Base-by-base conservation (phyloP, 2,888 invertebrate species). In the Cylindroiulus punctatus region DNA sequence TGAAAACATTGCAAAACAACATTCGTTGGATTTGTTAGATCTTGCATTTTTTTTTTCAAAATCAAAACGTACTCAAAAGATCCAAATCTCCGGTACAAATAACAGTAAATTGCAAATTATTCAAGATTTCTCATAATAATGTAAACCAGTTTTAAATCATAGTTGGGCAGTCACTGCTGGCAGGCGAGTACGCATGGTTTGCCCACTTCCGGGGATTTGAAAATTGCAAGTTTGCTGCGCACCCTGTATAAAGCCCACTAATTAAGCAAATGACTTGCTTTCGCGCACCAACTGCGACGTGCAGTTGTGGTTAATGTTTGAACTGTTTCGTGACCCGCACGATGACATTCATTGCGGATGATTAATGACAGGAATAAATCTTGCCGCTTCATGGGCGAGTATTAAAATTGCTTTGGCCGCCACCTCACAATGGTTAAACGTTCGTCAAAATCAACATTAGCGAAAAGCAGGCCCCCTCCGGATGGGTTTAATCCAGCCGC, bases 271-370 rank as follows among this genome's bases (percentile, higher is more conserved):
- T 65, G 65, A 65, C 65, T 65, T 65, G 65, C 65, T 65, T 65
- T 65, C n/a, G 65, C 22, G 65, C 65, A 65, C n/a, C 65, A 65
- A 65, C 65, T 65, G 65, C n/a, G 65, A 22, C 65, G 65, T 22
- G 65, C 65, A 65, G 22, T 65, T 65, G 65, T 65, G 65, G 65
- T 65, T 65, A 65, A 65, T 65, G 65, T 65, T 65, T 65, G 65
- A 65, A 65, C 65, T 65, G 65, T 65, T 65, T 65, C 65, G 65
- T 65, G 65, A 65, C 65, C 65, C 65, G 22, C 65, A 26, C n/a
- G 65, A 26, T 26, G 65, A 65, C 65, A 65, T 65, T 65, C 65
- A 65, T 65, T 65, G 65, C 65, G 22, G 22, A 65, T 65, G 65
- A 65, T 65, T 65, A 22, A 65, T 65, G 65, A 65, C 22, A 10